Conservation (phyloP, 2,797 vertebrate species). For the Poecilia wingei region DNA sequence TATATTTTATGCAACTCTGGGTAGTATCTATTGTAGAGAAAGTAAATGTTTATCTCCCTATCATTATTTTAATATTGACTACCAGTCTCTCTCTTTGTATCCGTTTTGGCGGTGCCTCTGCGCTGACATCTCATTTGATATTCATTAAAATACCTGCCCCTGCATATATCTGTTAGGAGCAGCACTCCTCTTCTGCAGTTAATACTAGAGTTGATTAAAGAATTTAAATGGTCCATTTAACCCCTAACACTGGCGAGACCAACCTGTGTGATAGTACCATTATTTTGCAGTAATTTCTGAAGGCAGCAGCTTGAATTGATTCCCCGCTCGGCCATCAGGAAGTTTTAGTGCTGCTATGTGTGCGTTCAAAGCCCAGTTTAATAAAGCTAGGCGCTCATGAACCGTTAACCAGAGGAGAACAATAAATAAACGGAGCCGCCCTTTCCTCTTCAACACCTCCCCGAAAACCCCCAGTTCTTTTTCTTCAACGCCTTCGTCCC, state of each 20-base stretch:
- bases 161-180: conserved; percentile 42
- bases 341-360: conserved; percentile 84
- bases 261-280: conserved; percentile 76
- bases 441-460: conserved; percentile 39
- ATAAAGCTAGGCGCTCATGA: conserved; percentile 83
- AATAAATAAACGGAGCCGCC: conserved; percentile 81
- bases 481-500: conserved; percentile 20
- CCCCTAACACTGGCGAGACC: conserved; percentile 66
- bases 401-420: conserved; percentile 77
- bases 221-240: conserved; percentile 82
- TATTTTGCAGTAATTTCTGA: conserved; percentile 81
- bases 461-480: conserved; percentile 20
- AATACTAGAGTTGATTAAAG: conserved; percentile 82
- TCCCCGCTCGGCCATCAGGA: conserved; percentile 78
- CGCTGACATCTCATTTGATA: conserved; percentile 60
- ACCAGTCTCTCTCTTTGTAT: conserved; percentile 2
- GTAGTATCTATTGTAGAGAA: neutral
- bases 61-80: neutral
- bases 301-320: conserved; percentile 79
- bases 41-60: neutral
- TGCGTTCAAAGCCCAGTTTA: conserved; percentile 87
- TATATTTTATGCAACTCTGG: neutral
- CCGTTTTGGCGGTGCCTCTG: conserved; percentile 20
- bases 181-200: conserved; percentile 54
- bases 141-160: conserved; percentile 57